phyloP scores from a whole-genome alignment of 2,113 vertebrate species.

The Bos indicus region DNA sequence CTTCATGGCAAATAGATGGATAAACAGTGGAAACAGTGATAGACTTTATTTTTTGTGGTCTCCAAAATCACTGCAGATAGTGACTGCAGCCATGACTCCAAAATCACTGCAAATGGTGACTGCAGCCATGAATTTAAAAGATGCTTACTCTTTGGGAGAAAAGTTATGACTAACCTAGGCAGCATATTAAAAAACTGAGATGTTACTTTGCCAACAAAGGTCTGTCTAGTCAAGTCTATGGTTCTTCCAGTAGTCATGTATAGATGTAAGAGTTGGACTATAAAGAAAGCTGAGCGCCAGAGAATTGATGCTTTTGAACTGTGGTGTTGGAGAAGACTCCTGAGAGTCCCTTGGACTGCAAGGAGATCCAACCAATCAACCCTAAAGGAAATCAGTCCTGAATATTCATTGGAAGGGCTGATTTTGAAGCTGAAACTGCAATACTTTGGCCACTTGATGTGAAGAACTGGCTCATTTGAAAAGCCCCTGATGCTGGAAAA shows the following conservation, averaged over 20 bases:
- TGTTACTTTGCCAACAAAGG: not conserved
- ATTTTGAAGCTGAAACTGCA: not conserved
- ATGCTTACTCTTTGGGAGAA: not conserved
- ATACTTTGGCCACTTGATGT: not conserved
- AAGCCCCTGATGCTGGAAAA: not conserved
- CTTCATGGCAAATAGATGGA: not conserved
- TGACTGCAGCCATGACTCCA: not conserved
- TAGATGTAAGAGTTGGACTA: not conserved
- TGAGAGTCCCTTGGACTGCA: not conserved
- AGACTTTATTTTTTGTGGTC: not conserved
- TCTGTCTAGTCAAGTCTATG: not conserved
- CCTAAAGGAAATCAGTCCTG: not conserved
- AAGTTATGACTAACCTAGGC: not conserved
- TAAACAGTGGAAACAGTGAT: not conserved
- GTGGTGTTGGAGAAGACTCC: not conserved
- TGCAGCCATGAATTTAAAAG: not conserved
- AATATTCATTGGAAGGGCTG: not conserved
- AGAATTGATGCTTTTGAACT: not conserved
- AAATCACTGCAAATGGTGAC: not conserved
- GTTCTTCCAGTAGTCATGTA: not conserved
- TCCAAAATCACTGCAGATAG: not conserved
- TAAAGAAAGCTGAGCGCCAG: fast-evolving
- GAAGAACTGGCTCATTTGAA: not conserved
- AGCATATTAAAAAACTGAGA: not conserved
- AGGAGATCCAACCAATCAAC: not conserved